Evolutionary conservation across 1,140 invertebrate species (phyloP), one percentile per base, ranked within the genome.

Genomic region (Olivierus martensii): DNA sequence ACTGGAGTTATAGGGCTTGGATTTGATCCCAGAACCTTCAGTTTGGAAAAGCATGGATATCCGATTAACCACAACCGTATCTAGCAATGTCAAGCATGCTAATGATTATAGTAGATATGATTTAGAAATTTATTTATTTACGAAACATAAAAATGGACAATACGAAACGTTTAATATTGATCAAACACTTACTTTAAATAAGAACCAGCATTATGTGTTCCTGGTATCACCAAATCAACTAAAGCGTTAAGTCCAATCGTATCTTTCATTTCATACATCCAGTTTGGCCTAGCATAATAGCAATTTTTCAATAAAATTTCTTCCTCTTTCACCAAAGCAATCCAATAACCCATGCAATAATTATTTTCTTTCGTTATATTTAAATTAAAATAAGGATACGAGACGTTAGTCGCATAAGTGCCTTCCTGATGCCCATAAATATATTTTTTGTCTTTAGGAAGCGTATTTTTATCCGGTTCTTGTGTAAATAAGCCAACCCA

Each of bases 121-220:
- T n/a, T n/a, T n/a, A n/a, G n/a, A n/a, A n/a, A n/a, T n/a, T n/a
- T n/a, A n/a, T n/a, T n/a, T n/a, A n/a, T n/a, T n/a, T n/a, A n/a
- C n/a, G n/a, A n/a, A n/a, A n/a, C n/a, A n/a, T n/a, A n/a, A n/a
- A n/a, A n/a, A n/a, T n/a, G n/a, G n/a, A n/a, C n/a, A n/a, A n/a
- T n/a, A n/a, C n/a, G n/a, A n/a, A n/a, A n/a, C n/a, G n/a, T n/a
- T n/a, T n/a, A n/a, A n/a, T n/a, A n/a, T n/a, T n/a, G n/a, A n/a
- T n/a, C n/a, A n/a, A n/a, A n/a, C n/a, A 28, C 2, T 56, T 73
- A 69, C 14, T 67, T 61, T 3, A 66, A 64, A 59, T 76, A 78
- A 3, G 76, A 70, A 11, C 76, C 78, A 2, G 79, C 76, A 56
- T 81, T 76, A 56, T 81, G 79, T 3, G 76, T 77, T 11, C 79